Evolutionary conservation across 2,113 vertebrate genomes (phyloP), one percentile per base, ranked within the genome.

Genomic region (Otus sunia): DNA sequence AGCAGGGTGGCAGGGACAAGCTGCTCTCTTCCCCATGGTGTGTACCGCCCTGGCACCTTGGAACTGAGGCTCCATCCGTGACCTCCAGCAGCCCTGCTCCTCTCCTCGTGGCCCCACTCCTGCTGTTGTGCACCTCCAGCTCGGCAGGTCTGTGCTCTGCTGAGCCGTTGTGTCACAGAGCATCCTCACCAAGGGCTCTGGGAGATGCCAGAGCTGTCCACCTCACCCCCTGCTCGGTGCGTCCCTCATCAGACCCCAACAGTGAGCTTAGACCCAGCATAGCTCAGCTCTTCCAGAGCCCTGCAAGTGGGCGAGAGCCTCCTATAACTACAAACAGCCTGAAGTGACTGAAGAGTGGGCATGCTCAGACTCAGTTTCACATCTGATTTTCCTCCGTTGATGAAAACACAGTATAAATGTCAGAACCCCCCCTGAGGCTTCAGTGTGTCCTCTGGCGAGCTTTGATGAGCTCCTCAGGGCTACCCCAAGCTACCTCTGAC

Each of bases 91-190:
- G 41, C 14, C 41, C 68, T 1, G 2, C 49, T 64, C n/a, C n/a
- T 71, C 23, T 41, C 58, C 0, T 0, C 6, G 1, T 0, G 7
- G 39, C 25, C 49, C 15, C 1, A 2, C 15, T 63, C 69, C 56
- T 32, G 56, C 43, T 45, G 55, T 77, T 63, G 56, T 21, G 56
- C n/a, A 20, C 43, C 56, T 49, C 29, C 36, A 49, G n/a, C 29
- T n/a, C 4, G 0, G 25, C 3, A 4, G 39, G 36, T 50, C 36
- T 58, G 47, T 36, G 36, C 60, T 55, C 55, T 43, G 68, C 47
- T 2, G 1, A 47, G 30, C 58, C 34, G 18, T 7, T 2, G 1
- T 2, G 22, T 37, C 18, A 30, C 21, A 30, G 32, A 63, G 43
- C 63, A 59, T 6, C 58, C 59, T 37, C 43, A 27, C 49, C 15